Evolutionary conservation across 2,888 invertebrate genomes (phyloP).

Genomic region (Drosophila koepferae): DNA sequence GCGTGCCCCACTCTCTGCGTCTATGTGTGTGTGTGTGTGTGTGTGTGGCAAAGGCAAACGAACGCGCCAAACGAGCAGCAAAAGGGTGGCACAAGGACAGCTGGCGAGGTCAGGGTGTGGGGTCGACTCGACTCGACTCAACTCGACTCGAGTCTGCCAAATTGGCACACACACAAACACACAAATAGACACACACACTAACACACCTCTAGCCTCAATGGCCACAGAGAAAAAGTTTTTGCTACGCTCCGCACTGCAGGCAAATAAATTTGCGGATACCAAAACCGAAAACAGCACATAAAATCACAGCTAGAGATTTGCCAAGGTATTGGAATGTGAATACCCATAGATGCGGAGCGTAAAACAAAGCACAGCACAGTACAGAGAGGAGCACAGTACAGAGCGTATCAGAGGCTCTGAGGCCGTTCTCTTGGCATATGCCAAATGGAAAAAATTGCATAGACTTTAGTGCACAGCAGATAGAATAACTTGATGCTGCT

Average conservation of each 20-base stretch:
- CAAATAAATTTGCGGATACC: constrained; percentile 77
- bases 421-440: constrained; percentile 1
- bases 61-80: constrained; percentile 42
- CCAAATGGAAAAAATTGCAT: constrained; percentile 15
- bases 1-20: constrained; percentile 14
- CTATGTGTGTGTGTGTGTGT: constrained; percentile 16
- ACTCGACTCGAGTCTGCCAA: constrained; percentile 12
- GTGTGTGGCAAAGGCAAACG: constrained; percentile 49
- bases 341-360: constrained; percentile 11
- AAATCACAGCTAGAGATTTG: constrained; percentile 75
- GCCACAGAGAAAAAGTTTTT: constrained; percentile 59
- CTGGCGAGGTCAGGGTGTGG: constrained; percentile 25
- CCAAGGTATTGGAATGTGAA: constrained; percentile 45
- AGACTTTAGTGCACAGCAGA: constrained; percentile 7
- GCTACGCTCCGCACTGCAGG: constrained; percentile 73
- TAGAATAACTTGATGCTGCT: constrained; percentile 1
- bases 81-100: constrained; percentile 46
- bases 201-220: constrained; percentile 20
- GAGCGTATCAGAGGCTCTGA: neutral
- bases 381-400: neutral
- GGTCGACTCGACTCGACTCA: constrained; percentile 5
- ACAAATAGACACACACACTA: constrained; percentile 1
- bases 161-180: constrained; percentile 12
- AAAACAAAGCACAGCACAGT: constrained; percentile 5
- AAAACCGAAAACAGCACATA: constrained; percentile 78